Conservation (phyloP, 2,113 vertebrate genomes). For the Periophthalmodon schlosseri region DNA sequence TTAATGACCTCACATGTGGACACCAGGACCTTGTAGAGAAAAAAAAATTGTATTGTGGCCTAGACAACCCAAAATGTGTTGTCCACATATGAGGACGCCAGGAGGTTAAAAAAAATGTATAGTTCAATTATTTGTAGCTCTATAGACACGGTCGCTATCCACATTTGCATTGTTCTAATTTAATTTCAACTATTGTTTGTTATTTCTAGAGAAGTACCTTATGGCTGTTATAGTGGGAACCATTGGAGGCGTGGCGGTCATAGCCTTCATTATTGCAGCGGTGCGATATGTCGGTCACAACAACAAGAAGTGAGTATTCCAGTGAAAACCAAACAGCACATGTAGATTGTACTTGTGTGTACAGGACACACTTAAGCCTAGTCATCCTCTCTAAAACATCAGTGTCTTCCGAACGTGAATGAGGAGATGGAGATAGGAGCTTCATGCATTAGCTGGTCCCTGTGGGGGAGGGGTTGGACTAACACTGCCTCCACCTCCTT, state of each 20-base stretch:
- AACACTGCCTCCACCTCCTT: conserved; percentile 74
- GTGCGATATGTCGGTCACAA: conserved; percentile 83
- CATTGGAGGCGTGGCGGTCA: conserved; percentile 82
- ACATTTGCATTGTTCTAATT: background rate
- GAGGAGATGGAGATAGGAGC: conserved; percentile 58
- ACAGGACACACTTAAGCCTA: conserved; percentile 78
- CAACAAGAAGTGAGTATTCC: conserved; percentile 82
- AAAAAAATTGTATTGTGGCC: no score
- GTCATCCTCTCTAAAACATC: conserved; percentile 78
- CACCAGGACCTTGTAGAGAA: no score
- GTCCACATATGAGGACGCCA: no score
- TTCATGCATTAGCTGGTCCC: conserved; percentile 41
- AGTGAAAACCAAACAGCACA: conserved; percentile 39
- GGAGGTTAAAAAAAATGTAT: no score
- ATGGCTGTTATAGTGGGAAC: conserved; percentile 83
- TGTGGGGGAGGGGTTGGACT: conserved; percentile 69
- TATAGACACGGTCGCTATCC: background rate
- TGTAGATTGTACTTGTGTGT: conserved; percentile 48
- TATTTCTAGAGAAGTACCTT: conserved; percentile 79
- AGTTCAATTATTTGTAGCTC: background rate
- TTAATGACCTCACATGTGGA: no score
- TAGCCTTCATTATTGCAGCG: conserved; percentile 82
- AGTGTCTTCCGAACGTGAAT: conserved; percentile 45
- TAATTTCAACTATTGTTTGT: background rate
- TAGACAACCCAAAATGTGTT: no score